Conservation (phyloP, 1,140 invertebrate species). For the Adelges cooleyi region DNA sequence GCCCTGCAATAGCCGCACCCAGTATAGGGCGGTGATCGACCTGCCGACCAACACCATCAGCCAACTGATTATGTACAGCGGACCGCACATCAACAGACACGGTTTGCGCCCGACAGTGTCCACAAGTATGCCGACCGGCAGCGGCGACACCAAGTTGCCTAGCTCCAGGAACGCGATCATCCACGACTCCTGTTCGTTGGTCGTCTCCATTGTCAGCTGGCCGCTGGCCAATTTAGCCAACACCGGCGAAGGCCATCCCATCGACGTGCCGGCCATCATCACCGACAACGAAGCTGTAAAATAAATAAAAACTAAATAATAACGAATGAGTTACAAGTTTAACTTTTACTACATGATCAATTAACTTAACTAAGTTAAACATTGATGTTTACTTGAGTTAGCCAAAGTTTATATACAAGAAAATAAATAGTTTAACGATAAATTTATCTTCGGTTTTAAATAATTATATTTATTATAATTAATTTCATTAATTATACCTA, state of each 20-base stretch:
- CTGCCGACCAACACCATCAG: conserved; percentile 44
- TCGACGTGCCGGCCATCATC: conserved; percentile 46
- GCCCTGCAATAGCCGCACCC: conserved; percentile 42
- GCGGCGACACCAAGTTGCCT: conserved; percentile 33
- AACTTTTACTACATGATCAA: no score
- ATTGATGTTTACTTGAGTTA: no score
- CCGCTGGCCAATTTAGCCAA: conserved; percentile 44
- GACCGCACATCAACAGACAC: conserved; percentile 58
- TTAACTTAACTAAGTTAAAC: no score
- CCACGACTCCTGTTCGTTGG: conserved; percentile 29
- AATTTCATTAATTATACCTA: no score
- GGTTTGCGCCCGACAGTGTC: conserved; percentile 32
- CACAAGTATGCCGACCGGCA: conserved; percentile 32
- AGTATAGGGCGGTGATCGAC: conserved; percentile 44
- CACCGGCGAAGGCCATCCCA: conserved; percentile 68
- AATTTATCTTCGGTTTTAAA: no score
- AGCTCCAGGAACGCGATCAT: conserved; percentile 31
- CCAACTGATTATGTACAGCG: conserved; percentile 55
- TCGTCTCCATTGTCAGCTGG: conserved; percentile 23
- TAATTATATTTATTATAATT: no score
- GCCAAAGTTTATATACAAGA: no score
- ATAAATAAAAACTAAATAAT: no score
- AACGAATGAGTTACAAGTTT: no score
- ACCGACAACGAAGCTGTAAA: conserved; percentile 33
- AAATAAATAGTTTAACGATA: no score